These are phyloP conservation scores for Bursaphelenchus mucronatus DNA, from an alignment of 1,140 invertebrate species.

Conservation along the genomic window DNA sequence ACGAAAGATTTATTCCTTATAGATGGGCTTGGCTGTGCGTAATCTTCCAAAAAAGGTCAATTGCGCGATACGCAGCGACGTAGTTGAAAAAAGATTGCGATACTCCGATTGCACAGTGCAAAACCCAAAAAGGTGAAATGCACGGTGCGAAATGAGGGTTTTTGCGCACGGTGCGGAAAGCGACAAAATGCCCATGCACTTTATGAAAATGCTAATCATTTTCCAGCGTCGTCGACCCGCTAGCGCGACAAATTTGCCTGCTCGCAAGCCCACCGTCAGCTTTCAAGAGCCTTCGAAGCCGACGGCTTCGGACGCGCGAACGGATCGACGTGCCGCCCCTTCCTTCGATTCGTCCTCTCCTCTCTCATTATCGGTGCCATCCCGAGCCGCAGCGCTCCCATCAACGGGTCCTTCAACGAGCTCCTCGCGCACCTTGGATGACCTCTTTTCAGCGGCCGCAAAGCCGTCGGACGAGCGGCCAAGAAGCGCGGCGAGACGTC, in stretches of 20 bases:
- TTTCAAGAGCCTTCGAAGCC: background rate
- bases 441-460: background rate
- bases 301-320: slow-evolving; percentile 8
- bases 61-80: too few species aligned
- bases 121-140: too few species aligned
- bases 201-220: too few species aligned
- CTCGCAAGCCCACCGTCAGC: background rate
- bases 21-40: too few species aligned
- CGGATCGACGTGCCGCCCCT: slow-evolving; percentile 3
- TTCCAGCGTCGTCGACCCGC: too few species aligned
- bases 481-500: background rate
- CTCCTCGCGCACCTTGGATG: background rate
- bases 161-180: too few species aligned
- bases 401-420: background rate
- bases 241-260: background rate
- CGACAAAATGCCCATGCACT: too few species aligned
- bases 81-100: too few species aligned
- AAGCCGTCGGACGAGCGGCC: background rate
- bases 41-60: too few species aligned
- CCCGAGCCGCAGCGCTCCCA: slow-evolving; percentile 1
- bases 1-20: too few species aligned
- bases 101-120: too few species aligned
- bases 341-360: background rate
- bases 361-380: background rate
- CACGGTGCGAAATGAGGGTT: too few species aligned